Percentiles rank a stretch among this genome's conserved stretches.
Evolutionary conservation across 2,797 vertebrate genomes (phyloP).

Genomic region (Lepidocolaptes lacrymiger): DNA sequence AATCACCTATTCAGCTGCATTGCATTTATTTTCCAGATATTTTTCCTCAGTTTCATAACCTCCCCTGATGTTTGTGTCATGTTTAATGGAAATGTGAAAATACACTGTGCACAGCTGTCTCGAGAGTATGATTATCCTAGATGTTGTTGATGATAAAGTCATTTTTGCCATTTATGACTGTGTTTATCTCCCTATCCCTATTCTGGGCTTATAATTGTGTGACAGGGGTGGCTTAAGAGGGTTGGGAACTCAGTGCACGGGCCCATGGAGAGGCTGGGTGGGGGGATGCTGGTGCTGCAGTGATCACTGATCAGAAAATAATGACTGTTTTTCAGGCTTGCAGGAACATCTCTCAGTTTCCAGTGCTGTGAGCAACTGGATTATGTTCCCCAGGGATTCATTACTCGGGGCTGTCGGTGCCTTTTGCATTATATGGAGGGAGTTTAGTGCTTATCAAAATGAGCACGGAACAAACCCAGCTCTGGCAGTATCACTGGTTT

Average conservation of each 20-base stretch:
- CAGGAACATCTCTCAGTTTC: not conserved
- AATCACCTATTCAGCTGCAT: not conserved
- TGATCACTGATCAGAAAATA: not conserved
- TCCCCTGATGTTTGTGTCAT: not conserved
- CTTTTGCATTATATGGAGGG: not conserved
- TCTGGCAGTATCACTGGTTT: not conserved
- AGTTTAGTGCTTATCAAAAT: not conserved
- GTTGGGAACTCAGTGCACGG: not conserved
- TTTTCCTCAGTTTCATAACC: not conserved
- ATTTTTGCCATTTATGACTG: not conserved
- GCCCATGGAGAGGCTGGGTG: not conserved
- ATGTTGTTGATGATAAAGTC: not conserved
- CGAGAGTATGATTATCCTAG: not conserved
- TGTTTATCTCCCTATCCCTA: not conserved
- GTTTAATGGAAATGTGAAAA: conserved; percentile 36
- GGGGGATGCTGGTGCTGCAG: not conserved
- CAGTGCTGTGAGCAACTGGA: not conserved
- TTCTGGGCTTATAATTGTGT: not conserved
- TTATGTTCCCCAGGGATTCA: not conserved
- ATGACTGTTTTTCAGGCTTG: not conserved
- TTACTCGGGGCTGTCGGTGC: not conserved
- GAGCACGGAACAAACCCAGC: not conserved
- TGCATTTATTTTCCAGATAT: not conserved
- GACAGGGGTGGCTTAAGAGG: not conserved
- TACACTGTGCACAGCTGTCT: not conserved